Evolutionary conservation across 2,888 invertebrate genomes (phyloP).

Genomic region (Muschampia plurimacula): DNA sequence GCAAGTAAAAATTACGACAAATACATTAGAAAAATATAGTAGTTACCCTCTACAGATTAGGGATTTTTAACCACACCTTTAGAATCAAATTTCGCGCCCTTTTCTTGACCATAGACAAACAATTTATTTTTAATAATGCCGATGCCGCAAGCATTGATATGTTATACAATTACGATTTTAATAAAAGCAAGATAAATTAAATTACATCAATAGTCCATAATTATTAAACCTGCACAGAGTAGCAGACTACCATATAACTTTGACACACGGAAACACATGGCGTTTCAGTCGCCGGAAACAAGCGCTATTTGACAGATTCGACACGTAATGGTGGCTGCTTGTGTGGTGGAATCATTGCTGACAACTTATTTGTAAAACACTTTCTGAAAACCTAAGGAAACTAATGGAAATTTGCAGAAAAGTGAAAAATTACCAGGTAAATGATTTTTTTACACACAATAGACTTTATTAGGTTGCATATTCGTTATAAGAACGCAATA

Average conservation of each 20-base stretch:
- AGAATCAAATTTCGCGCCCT: conserved; percentile 8
- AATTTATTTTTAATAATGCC: not conserved
- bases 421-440: conserved; percentile 58
- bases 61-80: not conserved
- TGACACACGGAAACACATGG: conserved; percentile 10
- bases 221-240: not conserved
- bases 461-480: conserved; percentile 6
- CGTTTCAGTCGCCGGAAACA: conserved; percentile 16
- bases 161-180: not conserved
- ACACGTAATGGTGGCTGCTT: conserved; percentile 81
- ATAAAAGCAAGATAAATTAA: not conserved
- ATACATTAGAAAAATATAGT: too few relatives aligned
- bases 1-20: not conserved
- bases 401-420: conserved; percentile 52
- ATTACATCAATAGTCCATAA: not conserved
- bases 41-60: too few relatives aligned
- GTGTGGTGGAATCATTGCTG: conserved; percentile 75
- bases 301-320: conserved; percentile 43
- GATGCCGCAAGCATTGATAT: not conserved
- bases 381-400: conserved; percentile 71
- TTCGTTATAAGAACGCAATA: conserved; percentile 41
- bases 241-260: not conserved
- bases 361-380: conserved; percentile 74
- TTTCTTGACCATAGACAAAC: conserved; percentile 6
- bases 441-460: conserved; percentile 42